Conservation (phyloP, 64 coral and sea anemone genomes). For the Catalaphyllia jardinei region DNA sequence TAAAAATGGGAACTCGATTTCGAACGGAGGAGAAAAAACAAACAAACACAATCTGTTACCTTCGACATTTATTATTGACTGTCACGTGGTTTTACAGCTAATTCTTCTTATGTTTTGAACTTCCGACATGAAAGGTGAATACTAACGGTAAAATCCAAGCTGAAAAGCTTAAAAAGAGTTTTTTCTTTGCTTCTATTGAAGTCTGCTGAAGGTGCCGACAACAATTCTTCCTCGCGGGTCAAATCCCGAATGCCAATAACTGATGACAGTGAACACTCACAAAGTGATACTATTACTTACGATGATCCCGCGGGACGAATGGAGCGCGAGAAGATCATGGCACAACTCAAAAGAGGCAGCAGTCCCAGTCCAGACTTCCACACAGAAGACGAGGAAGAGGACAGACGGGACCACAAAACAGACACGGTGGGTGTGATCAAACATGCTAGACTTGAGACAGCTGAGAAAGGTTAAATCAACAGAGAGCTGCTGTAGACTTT, state of each 20-base stretch:
- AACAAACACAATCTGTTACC: too few species aligned
- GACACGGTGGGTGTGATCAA: not conserved
- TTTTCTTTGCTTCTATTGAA: not conserved
- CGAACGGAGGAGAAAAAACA: too few species aligned
- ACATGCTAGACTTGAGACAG: not conserved
- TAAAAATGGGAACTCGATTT: too few species aligned
- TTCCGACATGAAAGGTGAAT: not conserved
- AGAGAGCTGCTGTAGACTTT: not conserved
- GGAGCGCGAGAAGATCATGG: conserved; percentile 92
- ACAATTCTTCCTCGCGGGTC: conserved; percentile 6
- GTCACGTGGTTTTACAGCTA: too few species aligned
- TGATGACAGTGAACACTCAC: conserved; percentile 83
- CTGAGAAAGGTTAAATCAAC: not conserved
- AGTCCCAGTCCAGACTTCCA: conserved; percentile 66
- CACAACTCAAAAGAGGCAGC: conserved; percentile 53
- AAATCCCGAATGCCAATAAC: conserved; percentile 14
- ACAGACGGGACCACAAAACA: not conserved
- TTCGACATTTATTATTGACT: too few species aligned
- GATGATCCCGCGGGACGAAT: conserved; percentile 91
- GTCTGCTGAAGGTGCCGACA: not conserved
- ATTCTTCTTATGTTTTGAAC: too few species aligned
- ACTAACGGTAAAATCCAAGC: not conserved
- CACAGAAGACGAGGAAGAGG: conserved; percentile 31
- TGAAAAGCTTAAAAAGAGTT: not conserved
- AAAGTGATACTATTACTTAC: conserved; percentile 90